Evolutionary conservation across 2,888 invertebrate species (phyloP).

Genomic region (Theodoxus fluviatilis): DNA sequence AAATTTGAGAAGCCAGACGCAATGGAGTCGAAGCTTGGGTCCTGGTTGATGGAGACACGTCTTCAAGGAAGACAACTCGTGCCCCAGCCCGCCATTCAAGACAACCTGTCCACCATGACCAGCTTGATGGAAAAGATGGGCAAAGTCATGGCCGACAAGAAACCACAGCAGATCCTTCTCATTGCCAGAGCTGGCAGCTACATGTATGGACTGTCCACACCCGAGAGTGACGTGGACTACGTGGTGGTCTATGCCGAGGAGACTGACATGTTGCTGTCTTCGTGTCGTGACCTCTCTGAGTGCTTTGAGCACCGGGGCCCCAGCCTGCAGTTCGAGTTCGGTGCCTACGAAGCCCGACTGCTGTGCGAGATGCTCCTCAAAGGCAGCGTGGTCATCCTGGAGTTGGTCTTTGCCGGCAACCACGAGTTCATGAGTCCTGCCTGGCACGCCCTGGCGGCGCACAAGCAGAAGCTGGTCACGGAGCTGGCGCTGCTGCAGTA

Average conservation of each 20-base stretch:
- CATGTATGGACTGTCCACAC: conserved; percentile 55
- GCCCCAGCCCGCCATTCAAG: conserved; percentile 36
- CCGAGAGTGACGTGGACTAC: conserved; percentile 58
- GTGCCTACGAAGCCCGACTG: conserved; percentile 57
- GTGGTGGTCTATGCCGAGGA: conserved; percentile 51
- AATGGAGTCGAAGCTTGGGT: conserved; percentile 29
- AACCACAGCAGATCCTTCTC: conserved; percentile 52
- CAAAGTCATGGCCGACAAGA: conserved; percentile 44
- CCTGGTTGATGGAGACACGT: conserved; percentile 44
- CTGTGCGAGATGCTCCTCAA: conserved; percentile 59
- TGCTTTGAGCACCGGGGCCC: conserved; percentile 53
- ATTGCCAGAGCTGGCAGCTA: conserved; percentile 57
- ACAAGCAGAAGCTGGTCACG: conserved; percentile 47
- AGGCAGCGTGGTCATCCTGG: conserved; percentile 60
- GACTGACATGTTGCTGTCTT: conserved; percentile 46
- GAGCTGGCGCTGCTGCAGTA: conserved; percentile 58
- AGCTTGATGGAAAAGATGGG: conserved; percentile 50
- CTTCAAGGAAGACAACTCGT: conserved; percentile 34
- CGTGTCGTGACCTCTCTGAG: conserved; percentile 47
- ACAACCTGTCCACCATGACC: conserved; percentile 38
- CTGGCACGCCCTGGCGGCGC: conserved; percentile 43
- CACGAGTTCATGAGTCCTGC: conserved; percentile 51
- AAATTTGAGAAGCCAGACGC: conserved; percentile 33
- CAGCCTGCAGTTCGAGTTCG: conserved; percentile 52
- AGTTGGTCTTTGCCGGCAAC: conserved; percentile 50